A percentile compares a stretch with the other conserved stretches of the same genome.
Conservation (phyloP, 2,797 vertebrate species). For the Scleropages formosus region DNA sequence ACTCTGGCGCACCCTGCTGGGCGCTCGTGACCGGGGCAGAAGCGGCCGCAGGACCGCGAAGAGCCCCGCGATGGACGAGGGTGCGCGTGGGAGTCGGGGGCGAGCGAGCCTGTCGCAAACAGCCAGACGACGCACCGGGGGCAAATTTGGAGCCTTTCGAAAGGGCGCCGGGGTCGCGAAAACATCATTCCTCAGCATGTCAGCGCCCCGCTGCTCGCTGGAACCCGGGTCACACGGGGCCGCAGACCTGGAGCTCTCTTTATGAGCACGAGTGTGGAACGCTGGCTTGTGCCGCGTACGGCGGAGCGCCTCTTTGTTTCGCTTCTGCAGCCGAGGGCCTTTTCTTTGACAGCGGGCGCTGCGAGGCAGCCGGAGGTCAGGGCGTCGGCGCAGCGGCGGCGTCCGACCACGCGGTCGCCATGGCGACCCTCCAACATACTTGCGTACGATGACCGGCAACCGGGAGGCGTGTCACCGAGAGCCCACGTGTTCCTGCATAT, state of each 20-base stretch:
- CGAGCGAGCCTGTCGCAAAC: conserved; percentile 27
- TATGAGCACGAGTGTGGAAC: conserved; percentile 50
- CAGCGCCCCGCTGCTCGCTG: conserved; percentile 15
- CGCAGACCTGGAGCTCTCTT: conserved; percentile 31
- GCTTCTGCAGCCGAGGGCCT: too few species aligned
- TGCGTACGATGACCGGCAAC: too few species aligned
- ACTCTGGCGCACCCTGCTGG: not conserved
- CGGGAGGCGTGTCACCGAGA: too few species aligned
- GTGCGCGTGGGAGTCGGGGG: not conserved
- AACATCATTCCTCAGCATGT: conserved; percentile 34
- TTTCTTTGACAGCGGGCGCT: not conserved
- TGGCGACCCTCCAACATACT: too few species aligned
- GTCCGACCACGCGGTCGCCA: too few species aligned
- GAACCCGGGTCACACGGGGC: not conserved
- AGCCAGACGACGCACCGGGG: conserved; percentile 4
- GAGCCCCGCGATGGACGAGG: not conserved
- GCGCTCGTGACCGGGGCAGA: conserved; percentile 3
- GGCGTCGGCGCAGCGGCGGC: too few species aligned
- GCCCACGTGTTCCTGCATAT: too few species aligned
- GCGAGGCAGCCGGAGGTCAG: too few species aligned
- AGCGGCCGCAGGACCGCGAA: not conserved
- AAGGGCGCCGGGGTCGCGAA: conserved; percentile 35
- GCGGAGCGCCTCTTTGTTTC: too few species aligned
- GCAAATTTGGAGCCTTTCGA: conserved; percentile 21
- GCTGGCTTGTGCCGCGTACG: not conserved